phyloP scores from a whole-genome alignment of 2,797 vertebrate genomes.

The Anabas testudineus region DNA sequence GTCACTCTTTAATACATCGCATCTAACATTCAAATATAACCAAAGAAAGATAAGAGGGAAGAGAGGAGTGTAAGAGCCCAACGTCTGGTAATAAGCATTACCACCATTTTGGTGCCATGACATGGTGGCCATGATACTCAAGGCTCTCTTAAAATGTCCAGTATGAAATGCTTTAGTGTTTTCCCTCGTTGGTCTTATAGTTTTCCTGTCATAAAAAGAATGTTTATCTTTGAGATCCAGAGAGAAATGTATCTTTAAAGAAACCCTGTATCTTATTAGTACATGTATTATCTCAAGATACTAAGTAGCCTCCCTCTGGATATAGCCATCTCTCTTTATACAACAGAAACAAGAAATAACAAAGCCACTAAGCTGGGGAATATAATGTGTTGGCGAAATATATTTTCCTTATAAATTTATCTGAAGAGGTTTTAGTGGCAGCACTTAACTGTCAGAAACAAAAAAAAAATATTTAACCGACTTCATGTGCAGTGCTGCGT shows the following conservation, averaged over 20 bases:
- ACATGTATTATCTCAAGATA: constrained; percentile 12
- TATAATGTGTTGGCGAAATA: background rate
- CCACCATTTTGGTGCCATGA: too few relatives aligned
- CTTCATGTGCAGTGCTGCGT: background rate
- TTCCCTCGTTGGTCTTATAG: too few relatives aligned
- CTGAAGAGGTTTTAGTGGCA: constrained; percentile 9
- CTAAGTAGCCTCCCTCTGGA: constrained; percentile 37
- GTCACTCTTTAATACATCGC: too few relatives aligned
- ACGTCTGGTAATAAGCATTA: too few relatives aligned
- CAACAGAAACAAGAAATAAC: constrained; percentile 19
- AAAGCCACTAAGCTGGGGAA: constrained; percentile 25
- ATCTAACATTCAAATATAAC: too few relatives aligned
- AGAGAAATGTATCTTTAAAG: background rate
- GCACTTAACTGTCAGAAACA: constrained; percentile 29
- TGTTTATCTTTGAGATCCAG: background rate
- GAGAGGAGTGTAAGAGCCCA: too few relatives aligned
- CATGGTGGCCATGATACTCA: too few relatives aligned
- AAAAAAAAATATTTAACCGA: background rate
- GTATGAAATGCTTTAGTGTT: too few relatives aligned
- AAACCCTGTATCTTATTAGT: constrained; percentile 15
- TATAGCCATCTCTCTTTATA: background rate
- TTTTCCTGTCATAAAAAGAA: too few relatives aligned
- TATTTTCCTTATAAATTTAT: constrained; percentile 2
- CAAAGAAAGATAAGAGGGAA: too few relatives aligned
- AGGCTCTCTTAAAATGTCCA: too few relatives aligned